Conservation (phyloP, 2,113 vertebrate species). For the Argyrosomus japonicus region DNA sequence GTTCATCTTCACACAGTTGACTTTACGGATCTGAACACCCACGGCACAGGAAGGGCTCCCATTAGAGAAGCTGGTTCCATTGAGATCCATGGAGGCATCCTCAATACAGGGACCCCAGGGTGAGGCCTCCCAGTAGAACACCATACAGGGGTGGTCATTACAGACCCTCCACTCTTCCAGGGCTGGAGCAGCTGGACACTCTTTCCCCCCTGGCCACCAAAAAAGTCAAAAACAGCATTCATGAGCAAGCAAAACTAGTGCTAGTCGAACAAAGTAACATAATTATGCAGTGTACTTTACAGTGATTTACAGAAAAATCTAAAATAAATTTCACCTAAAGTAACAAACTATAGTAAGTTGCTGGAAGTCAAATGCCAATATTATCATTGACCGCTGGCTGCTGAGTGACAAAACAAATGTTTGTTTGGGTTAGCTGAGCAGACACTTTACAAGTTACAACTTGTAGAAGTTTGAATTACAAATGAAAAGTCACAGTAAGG, state of each 20-base stretch:
- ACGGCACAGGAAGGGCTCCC: slow-evolving; percentile 84
- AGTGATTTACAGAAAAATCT: slow-evolving; percentile 1
- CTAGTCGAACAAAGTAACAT: not conserved
- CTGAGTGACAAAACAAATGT: slow-evolving; percentile 36
- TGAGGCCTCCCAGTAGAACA: slow-evolving; percentile 91
- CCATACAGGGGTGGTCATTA: slow-evolving; percentile 88
- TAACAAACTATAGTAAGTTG: not conserved
- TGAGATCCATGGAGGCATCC: slow-evolving; percentile 79
- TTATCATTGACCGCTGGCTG: slow-evolving; percentile 18
- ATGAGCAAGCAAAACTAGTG: not conserved
- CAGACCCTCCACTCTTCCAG: slow-evolving; percentile 92
- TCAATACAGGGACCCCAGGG: slow-evolving; percentile 90
- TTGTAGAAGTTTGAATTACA: slow-evolving; percentile 36
- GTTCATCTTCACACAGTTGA: slow-evolving; percentile 89
- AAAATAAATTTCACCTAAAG: not conserved
- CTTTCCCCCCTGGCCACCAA: slow-evolving; percentile 84
- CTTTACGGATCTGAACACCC: slow-evolving; percentile 90
- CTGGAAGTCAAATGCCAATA: slow-evolving; percentile 32
- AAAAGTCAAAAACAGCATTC: not conserved
- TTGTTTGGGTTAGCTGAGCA: slow-evolving; percentile 43
- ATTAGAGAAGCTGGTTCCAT: slow-evolving; percentile 80
- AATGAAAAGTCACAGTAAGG: slow-evolving; percentile 32
- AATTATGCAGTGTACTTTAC: not conserved
- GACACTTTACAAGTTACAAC: slow-evolving; percentile 46
- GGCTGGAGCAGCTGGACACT: slow-evolving; percentile 87